phyloP scores from a whole-genome alignment of 2,888 invertebrate genomes.

The Hypselothyrea guttata region DNA sequence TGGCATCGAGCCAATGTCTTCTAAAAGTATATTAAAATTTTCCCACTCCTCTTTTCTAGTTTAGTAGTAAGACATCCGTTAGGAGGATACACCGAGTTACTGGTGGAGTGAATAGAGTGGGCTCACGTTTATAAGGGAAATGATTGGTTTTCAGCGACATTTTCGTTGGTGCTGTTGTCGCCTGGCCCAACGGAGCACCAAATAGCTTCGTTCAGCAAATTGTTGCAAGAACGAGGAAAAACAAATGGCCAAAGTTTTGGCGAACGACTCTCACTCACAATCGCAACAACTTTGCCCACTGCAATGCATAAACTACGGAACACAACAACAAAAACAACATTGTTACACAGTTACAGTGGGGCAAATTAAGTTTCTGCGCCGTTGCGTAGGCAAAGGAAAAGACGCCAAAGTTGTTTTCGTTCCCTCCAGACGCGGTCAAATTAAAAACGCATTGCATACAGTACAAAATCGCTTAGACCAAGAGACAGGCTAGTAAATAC shows the following conservation, averaged over 20 bases:
- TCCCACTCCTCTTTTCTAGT: constrained; percentile 4
- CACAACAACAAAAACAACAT: constrained; percentile 54
- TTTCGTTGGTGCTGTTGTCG: constrained; percentile 29
- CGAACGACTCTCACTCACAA: constrained; percentile 44
- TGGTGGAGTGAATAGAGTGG: not conserved
- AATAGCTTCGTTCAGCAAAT: constrained; percentile 60
- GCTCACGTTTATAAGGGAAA: constrained; percentile 45
- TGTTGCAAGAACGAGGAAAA: constrained; percentile 43
- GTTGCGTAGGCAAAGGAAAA: constrained; percentile 59
- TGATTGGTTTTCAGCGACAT: constrained; percentile 63
- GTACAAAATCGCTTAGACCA: not conserved
- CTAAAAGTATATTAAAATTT: constrained; percentile 66
- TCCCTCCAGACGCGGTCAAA: constrained; percentile 60
- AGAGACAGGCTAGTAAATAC: not conserved
- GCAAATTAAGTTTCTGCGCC: constrained; percentile 68
- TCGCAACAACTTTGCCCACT: constrained; percentile 56
- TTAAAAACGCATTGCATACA: constrained; percentile 62
- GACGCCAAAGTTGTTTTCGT: constrained; percentile 37
- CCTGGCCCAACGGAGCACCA: constrained; percentile 71
- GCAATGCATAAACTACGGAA: constrained; percentile 26
- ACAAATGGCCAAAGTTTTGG: constrained; percentile 62
- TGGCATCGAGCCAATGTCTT: constrained; percentile 64
- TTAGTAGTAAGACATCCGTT: constrained; percentile 46
- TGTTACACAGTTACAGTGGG: constrained; percentile 29
- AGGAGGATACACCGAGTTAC: constrained; percentile 21